phyloP scores from a whole-genome alignment of 2,113 vertebrate species.

The Cyprinodon tularosa region DNA sequence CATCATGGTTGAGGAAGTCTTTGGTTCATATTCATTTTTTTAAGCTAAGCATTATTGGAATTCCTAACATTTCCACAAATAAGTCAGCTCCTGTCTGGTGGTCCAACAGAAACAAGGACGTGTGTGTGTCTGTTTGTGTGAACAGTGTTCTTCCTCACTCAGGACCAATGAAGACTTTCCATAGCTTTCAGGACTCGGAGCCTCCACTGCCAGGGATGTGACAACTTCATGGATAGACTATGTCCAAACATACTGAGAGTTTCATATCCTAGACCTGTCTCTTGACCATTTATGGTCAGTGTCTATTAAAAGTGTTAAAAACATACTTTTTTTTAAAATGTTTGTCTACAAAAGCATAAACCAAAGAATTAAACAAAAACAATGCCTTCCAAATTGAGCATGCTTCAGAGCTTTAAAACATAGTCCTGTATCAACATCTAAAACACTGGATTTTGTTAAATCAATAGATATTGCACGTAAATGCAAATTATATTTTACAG shows the following conservation, averaged over 20 bases:
- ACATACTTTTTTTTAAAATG: background rate
- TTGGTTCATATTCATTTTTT: constrained; percentile 62
- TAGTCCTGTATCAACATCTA: too few species aligned
- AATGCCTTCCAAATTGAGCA: background rate
- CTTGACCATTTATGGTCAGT: constrained; percentile 33
- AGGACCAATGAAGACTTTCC: constrained; percentile 68
- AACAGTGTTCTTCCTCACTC: constrained; percentile 55
- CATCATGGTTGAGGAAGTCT: constrained; percentile 40
- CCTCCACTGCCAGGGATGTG: constrained; percentile 49
- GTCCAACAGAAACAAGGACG: constrained; percentile 78
- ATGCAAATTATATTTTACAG: too few species aligned
- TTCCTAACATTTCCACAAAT: constrained; percentile 83
- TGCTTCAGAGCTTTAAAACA: too few species aligned
- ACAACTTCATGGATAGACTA: constrained; percentile 43
- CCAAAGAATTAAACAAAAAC: constrained; percentile 18
- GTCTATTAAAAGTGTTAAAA: constrained; percentile 9
- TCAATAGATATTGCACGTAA: too few species aligned
- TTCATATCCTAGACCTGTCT: constrained; percentile 20
- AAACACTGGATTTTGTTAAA: too few species aligned
- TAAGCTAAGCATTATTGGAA: constrained; percentile 71
- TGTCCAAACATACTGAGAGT: constrained; percentile 14
- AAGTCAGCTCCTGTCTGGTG: constrained; percentile 70
- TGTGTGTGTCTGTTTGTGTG: constrained; percentile 56
- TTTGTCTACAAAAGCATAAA: constrained; percentile 3
- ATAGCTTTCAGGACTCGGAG: constrained; percentile 64